Evolutionary conservation across 2,113 vertebrate genomes (phyloP), one percentile per base, ranked within the genome.

Genomic region (Lethenteron camtschaticum): DNA sequence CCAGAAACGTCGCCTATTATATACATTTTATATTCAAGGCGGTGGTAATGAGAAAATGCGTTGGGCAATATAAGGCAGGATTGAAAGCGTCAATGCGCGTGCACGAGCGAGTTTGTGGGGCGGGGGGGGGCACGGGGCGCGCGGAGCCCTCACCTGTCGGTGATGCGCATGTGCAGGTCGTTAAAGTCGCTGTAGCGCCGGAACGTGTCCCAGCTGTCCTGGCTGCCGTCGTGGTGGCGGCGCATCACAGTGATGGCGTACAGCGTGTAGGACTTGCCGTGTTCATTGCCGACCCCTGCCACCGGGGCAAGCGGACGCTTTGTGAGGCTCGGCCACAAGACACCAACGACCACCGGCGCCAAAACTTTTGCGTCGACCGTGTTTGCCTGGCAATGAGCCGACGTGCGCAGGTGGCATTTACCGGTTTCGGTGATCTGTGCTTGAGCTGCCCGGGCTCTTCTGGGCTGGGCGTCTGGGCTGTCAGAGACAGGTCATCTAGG

Each of bases 91-190:
- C 41, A 41, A 41, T 41, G 41, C 3, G 41, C 41, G 41, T 41
- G 41, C 41, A 41, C 41, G 41, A 41, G 41, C 41, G 41, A 41
- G 41, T 41, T 41, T 41, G 41, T 41, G 41, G 41, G 41, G 41
- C 41, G 41, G 41, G 41, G 24, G 24, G 41, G 3, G 5, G 41
- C 41, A 41, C 41, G 6, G 6, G 41, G 41, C 41, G 41, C 41
- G 41, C 41, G 41, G 41, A 41, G 41, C 5, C 10, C 66, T 74
- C 80, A 97, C 94, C 88, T 94, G 91, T 72, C 90, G 1, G 84
- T 95, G 81, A 99, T 90, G 77, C 94, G 87, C 94, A 99, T 96
- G 72, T 99, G 94, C 68, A 99, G 96, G 78, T 99, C 92, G 20
- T 99, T 92, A 76, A 99, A 99, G 81, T 99, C 92, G 3, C 91